These are phyloP conservation scores for Osmerus eperlanus DNA, from an alignment of 2,113 vertebrate species.

Conservation along the genomic window DNA sequence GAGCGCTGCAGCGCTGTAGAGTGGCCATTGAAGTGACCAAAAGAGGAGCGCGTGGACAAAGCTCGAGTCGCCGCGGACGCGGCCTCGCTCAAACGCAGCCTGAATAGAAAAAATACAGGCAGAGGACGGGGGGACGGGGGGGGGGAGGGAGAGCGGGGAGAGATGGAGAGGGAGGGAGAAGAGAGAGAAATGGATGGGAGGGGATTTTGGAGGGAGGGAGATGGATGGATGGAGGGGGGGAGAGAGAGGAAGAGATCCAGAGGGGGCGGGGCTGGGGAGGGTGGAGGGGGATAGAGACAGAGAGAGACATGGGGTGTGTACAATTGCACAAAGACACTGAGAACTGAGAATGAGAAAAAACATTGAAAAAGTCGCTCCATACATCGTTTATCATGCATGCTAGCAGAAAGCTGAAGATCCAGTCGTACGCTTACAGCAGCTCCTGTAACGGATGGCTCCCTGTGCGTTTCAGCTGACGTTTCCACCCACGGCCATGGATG, in stretches of 20 bases:
- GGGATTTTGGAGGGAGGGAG: neutral
- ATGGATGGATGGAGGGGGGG: neutral
- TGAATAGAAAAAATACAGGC: slow-evolving; percentile 39
- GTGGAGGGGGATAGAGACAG: neutral
- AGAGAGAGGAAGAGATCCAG: neutral
- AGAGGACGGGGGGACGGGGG: neutral
- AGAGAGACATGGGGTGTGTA: neutral
- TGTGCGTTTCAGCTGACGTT: neutral
- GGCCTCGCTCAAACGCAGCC: slow-evolving; percentile 6
- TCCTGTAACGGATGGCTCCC: neutral
- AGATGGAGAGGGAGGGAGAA: neutral
- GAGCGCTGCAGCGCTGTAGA: slow-evolving; percentile 64
- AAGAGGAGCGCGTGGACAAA: slow-evolving; percentile 64
- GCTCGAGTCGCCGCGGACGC: slow-evolving; percentile 50
- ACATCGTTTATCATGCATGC: neutral
- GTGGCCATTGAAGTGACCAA: slow-evolving; percentile 68
- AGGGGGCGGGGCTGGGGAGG: neutral
- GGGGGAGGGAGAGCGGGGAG: neutral
- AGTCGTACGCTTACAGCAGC: neutral
- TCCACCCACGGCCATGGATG: slow-evolving; percentile 52
- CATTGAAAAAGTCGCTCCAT: too few species aligned
- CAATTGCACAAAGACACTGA: neutral
- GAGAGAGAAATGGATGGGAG: neutral
- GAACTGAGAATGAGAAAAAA: neutral
- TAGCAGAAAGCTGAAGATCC: neutral